phyloP scores from a whole-genome alignment of 2,113 vertebrate species.

The Eublepharis macularius region DNA sequence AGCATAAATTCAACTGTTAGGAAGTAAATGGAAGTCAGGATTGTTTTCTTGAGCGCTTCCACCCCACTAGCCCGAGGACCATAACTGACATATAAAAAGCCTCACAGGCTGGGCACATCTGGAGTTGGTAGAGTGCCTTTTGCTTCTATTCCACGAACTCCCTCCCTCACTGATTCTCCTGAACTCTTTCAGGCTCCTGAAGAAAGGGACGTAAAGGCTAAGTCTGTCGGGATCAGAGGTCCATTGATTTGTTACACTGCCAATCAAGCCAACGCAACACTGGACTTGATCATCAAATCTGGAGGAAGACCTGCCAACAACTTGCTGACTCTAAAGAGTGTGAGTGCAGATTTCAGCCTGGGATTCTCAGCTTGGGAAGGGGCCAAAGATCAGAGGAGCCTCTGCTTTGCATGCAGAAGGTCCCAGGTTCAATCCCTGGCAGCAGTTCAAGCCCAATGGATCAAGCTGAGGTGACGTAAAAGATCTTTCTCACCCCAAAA shows the following conservation, averaged over 20 bases:
- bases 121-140: background rate
- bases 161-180: background rate
- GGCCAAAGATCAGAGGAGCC: too few relatives aligned
- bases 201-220: background rate
- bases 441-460: too few relatives aligned
- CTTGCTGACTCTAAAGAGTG: background rate
- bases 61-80: too few relatives aligned
- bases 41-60: too few relatives aligned
- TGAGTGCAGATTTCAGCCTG: background rate
- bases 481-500: too few relatives aligned
- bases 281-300: background rate
- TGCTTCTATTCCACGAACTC: background rate
- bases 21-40: too few relatives aligned
- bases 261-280: background rate
- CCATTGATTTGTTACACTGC: background rate
- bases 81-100: background rate
- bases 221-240: background rate
- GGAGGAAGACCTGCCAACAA: background rate
- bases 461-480: too few relatives aligned
- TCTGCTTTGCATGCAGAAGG: too few relatives aligned
- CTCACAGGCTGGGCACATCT: background rate
- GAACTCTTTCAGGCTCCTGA: background rate
- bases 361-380: background rate
- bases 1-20: too few relatives aligned
- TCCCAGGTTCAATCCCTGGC: too few relatives aligned